phyloP scores from a whole-genome alignment of 2,888 invertebrate genomes.

The Ectropis crepuscularia region DNA sequence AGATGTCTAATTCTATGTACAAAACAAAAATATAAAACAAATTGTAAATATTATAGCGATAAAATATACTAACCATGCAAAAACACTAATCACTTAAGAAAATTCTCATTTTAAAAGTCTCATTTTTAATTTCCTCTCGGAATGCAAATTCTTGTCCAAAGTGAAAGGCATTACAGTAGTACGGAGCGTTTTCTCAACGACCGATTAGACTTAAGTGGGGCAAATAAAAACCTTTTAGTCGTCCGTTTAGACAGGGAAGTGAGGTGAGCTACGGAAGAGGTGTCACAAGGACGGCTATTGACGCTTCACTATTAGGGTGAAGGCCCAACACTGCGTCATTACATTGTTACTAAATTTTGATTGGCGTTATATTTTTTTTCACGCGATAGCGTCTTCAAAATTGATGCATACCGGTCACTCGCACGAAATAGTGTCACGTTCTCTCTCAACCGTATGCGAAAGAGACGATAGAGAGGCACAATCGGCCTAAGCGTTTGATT shows the following conservation, averaged over 20 bases:
- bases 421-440: no score
- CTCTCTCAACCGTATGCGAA: no score
- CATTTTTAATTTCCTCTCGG: not conserved
- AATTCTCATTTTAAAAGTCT: no score
- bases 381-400: no score
- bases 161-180: slow-evolving; percentile 1
- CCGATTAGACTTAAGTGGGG: slow-evolving; percentile 13
- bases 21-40: no score
- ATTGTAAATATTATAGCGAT: not conserved
- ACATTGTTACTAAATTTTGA: not conserved
- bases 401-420: no score
- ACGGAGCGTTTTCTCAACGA: slow-evolving; percentile 1
- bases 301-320: not conserved
- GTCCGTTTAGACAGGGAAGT: slow-evolving; percentile 12
- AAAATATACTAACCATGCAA: not conserved
- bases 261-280: slow-evolving; percentile 15
- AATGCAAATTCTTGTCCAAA: slow-evolving; percentile 3
- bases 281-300: slow-evolving; percentile 1
- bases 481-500: no score
- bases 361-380: no score
- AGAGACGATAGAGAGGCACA: no score
- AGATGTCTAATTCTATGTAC: no score
- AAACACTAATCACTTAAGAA: no score
- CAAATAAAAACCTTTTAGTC: slow-evolving; percentile 27
- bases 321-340: not conserved